phyloP scores from a whole-genome alignment of 2,797 vertebrate species.

The Distichodus sexfasciatus region DNA sequence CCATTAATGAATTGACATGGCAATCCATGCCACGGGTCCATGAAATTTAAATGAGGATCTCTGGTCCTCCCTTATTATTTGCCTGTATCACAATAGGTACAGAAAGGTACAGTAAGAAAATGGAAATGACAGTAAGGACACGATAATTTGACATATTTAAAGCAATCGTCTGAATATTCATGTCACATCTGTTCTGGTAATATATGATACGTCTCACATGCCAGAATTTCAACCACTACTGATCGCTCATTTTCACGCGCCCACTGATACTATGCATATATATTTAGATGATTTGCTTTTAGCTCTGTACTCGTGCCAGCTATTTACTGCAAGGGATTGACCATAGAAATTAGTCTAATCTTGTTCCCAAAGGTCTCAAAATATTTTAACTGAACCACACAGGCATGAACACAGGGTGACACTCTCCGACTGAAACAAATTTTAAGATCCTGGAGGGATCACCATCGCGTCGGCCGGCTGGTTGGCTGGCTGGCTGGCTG shows the following conservation, averaged over 20 bases:
- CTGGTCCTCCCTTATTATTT: slow-evolving; percentile 9
- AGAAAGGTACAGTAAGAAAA: slow-evolving; percentile 23
- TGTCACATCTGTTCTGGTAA: slow-evolving; percentile 31
- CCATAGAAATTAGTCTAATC: too few relatives aligned
- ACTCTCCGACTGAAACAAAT: background rate
- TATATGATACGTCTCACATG: slow-evolving; percentile 8
- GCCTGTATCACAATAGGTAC: slow-evolving; percentile 7
- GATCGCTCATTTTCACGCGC: background rate
- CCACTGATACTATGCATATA: background rate
- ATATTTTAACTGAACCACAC: background rate
- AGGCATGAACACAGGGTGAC: background rate
- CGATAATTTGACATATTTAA: slow-evolving; percentile 38
- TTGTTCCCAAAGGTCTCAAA: too few relatives aligned
- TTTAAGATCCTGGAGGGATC: background rate
- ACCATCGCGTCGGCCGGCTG: background rate
- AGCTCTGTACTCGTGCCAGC: background rate
- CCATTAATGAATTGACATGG: slow-evolving; percentile 56
- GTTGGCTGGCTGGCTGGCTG: too few relatives aligned
- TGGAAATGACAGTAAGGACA: slow-evolving; percentile 16
- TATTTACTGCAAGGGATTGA: too few relatives aligned
- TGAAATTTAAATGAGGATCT: slow-evolving; percentile 56
- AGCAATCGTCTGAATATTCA: slow-evolving; percentile 13
- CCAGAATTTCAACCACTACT: background rate
- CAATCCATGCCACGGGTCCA: slow-evolving; percentile 53
- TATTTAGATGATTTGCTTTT: background rate